phyloP scores from a whole-genome alignment of 2,888 invertebrate species.

The Diaphora mendica region DNA sequence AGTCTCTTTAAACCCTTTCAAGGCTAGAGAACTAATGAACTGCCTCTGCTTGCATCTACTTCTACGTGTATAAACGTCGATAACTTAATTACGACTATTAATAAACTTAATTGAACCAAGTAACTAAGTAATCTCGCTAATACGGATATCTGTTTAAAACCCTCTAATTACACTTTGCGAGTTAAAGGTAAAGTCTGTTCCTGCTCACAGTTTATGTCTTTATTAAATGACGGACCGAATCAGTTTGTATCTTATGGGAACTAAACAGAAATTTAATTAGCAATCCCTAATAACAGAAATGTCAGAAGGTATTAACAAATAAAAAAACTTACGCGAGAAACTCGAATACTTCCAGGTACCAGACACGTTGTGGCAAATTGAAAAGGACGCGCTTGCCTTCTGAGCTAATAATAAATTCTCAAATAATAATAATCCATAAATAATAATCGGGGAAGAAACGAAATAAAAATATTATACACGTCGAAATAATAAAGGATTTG shows the following conservation, averaged over 20 bases:
- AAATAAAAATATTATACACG: conserved; percentile 84
- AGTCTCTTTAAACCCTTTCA: conserved; percentile 13
- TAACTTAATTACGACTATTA: conserved; percentile 47
- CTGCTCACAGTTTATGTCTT: conserved; percentile 58
- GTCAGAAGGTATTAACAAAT: conserved; percentile 72
- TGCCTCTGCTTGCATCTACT: conserved; percentile 1
- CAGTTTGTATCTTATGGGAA: conserved; percentile 75
- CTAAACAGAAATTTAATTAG: conserved; percentile 79
- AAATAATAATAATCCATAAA: conserved; percentile 87
- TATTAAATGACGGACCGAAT: conserved; percentile 76
- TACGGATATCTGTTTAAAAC: conserved; percentile 44
- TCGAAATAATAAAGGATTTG: conserved; percentile 86
- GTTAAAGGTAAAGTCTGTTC: conserved; percentile 51
- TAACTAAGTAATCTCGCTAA: conserved; percentile 37
- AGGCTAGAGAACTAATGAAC: conserved; percentile 8
- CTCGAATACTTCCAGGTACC: conserved; percentile 69
- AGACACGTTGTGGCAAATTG: conserved; percentile 85
- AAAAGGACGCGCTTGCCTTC: conserved; percentile 83
- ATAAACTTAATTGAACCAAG: conserved; percentile 39
- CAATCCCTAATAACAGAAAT: conserved; percentile 67
- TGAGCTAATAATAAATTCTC: conserved; percentile 83
- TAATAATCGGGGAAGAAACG: conserved; percentile 84
- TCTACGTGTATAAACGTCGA: conserved; percentile 27
- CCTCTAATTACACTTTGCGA: conserved; percentile 44
- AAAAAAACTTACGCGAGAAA: conserved; percentile 47